These are phyloP conservation scores for Struthidea cinerea DNA, from an alignment of 2,113 vertebrate species.

Conservation along the genomic window DNA sequence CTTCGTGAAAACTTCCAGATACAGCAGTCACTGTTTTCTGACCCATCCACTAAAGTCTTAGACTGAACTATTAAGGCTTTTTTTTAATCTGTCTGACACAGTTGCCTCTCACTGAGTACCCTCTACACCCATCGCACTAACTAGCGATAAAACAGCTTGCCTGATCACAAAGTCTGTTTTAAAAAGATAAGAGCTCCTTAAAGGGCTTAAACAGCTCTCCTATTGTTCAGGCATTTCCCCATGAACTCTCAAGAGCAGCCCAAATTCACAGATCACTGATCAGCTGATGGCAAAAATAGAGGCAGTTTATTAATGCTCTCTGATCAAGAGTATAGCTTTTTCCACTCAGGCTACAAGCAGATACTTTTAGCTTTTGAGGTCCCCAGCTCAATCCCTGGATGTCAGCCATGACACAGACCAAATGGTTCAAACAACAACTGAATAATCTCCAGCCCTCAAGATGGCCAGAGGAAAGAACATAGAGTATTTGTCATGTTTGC, in stretches of 20 bases:
- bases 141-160: not conserved
- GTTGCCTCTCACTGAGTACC: not conserved
- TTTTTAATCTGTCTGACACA: not conserved
- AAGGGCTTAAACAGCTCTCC: not conserved
- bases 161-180: conserved; percentile 28
- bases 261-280: conserved; percentile 33
- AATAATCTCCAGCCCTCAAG: not conserved
- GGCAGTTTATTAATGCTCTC: conserved; percentile 27
- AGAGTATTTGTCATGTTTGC: not conserved
- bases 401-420: not conserved
- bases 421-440: not conserved
- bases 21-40: not conserved
- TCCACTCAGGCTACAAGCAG: conserved; percentile 7
- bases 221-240: conserved; percentile 34
- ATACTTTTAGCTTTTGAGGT: not conserved
- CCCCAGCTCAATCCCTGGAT: not conserved
- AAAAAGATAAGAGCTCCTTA: conserved; percentile 2
- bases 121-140: not conserved
- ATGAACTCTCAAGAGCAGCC: conserved; percentile 8
- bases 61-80: not conserved
- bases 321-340: conserved; percentile 46
- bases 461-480: not conserved
- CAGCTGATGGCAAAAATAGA: conserved; percentile 35
- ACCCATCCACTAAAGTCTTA: not conserved
- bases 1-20: not conserved